phyloP scores from a whole-genome alignment of 2,888 invertebrate genomes.

The Ennomos fuscantarius region DNA sequence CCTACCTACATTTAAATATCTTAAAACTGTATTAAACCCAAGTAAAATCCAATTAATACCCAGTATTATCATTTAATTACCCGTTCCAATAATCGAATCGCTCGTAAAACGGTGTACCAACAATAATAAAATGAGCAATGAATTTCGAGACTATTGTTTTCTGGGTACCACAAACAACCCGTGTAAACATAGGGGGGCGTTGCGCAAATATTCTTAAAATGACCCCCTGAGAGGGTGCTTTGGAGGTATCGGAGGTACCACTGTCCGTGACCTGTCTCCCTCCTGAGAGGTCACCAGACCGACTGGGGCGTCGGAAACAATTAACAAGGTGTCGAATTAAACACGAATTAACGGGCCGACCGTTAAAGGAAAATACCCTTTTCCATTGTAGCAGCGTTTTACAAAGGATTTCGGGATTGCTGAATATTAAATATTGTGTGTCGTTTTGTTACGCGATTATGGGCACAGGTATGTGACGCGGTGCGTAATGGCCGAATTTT shows the following conservation, averaged over 20 bases:
- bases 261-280: conserved; percentile 67
- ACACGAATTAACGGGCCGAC: conserved; percentile 82
- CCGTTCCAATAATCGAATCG: conserved; percentile 83
- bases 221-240: conserved; percentile 67
- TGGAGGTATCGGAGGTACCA: conserved; percentile 61
- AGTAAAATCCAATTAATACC: conserved; percentile 82
- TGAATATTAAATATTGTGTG: conserved; percentile 82
- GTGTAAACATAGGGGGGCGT: conserved; percentile 79
- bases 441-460: conserved; percentile 77
- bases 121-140: conserved; percentile 86
- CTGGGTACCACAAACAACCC: conserved; percentile 83
- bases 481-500: conserved; percentile 60
- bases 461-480: conserved; percentile 61
- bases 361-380: conserved; percentile 83
- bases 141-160: conserved; percentile 85
- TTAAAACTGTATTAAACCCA: conserved; percentile 59
- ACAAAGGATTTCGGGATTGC: conserved; percentile 82
- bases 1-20: conserved; percentile 50
- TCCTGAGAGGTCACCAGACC: conserved; percentile 78
- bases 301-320: conserved; percentile 81
- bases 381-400: conserved; percentile 79
- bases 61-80: conserved; percentile 85
- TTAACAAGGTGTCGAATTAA: conserved; percentile 86
- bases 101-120: conserved; percentile 82
- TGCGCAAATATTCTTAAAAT: conserved; percentile 84